Evolutionary conservation across 1,140 invertebrate species (phyloP), one percentile per base, ranked within the genome.

Genomic region (Rhagoletis pomonella): DNA sequence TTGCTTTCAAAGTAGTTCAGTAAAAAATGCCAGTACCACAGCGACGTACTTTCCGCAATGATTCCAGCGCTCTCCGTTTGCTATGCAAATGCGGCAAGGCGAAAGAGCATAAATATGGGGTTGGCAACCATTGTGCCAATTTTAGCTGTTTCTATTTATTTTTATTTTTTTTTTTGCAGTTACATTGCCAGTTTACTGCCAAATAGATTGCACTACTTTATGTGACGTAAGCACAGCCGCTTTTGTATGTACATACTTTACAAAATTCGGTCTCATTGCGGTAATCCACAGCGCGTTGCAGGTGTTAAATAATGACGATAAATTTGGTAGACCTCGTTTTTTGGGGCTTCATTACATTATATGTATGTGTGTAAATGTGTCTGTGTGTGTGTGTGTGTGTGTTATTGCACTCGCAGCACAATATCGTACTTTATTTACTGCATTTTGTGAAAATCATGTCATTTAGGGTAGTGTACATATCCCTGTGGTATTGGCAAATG

Each of bases 401-500:
- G 60, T n/a, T 12, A 17, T 7, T 14, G 3, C 60, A 62, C 64
- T 6, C 29, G 4, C 64, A 29, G 10, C 29, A 67, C 64, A 67
- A 67, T 39, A 67, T 29, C 64, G 0, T 0, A 10, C 6, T 55
- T 62, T 62, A 62, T 62, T 62, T 62, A 62, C 29, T 55, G 69
- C 14, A 7, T 55, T n/a, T 81, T 55, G 12, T 2, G 73, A 55
- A 50, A 81, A 81, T 81, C 47, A 29, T 81, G 73, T 81, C 42
- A 81, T 81, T 81, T 81, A 81, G 39, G 42, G 44, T 29, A n/a
- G 12, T 55, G 19, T 81, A 81, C n/a, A 19, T 81, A 81, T 81
- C 73, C 73, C 73, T 81, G 44, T 17, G 73, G 47, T 19, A 81
- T 81, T 81, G 73, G 47, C 73, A 81, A 44, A 55, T 81, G 47